Evolutionary conservation across 2,797 vertebrate genomes (phyloP).

Genomic region (Girardinus metallicus): DNA sequence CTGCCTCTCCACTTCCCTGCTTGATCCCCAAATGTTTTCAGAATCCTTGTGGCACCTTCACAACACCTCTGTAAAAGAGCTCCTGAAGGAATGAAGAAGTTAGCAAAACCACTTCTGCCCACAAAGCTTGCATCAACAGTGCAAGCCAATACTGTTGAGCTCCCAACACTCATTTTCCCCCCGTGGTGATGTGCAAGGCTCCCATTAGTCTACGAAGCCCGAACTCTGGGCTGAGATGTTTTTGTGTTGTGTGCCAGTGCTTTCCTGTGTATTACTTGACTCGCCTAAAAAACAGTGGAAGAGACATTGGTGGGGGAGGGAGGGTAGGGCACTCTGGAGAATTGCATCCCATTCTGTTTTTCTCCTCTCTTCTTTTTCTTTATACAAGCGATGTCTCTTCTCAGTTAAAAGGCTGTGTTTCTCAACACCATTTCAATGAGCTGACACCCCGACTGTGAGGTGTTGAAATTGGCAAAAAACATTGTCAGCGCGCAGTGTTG

Average conservation of each 20-base stretch:
- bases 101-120: constrained; percentile 55
- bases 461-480: constrained; percentile 73
- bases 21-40: constrained; percentile 62
- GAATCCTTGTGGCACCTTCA: constrained; percentile 48
- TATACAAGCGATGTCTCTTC: constrained; percentile 74
- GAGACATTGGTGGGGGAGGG: constrained; percentile 62
- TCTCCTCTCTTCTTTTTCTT: constrained; percentile 46
- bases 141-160: constrained; percentile 54
- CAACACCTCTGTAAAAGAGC: constrained; percentile 51
- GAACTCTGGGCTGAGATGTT: constrained; percentile 70
- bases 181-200: constrained; percentile 65
- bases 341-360: constrained; percentile 79
- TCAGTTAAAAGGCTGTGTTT: constrained; percentile 80
- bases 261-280: constrained; percentile 74
- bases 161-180: constrained; percentile 56
- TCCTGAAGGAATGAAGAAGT: constrained; percentile 67
- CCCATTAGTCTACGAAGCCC: constrained; percentile 72
- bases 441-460: constrained; percentile 80
- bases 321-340: constrained; percentile 75
- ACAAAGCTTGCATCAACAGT: constrained; percentile 66
- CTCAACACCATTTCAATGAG: constrained; percentile 75
- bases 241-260: constrained; percentile 76
- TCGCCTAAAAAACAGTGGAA: constrained; percentile 73
- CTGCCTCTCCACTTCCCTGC: constrained; percentile 51
- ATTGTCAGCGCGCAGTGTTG: constrained; percentile 65